Base-by-base conservation (phyloP, 2,888 invertebrate species). In the Platynereis dumerilii region DNA sequence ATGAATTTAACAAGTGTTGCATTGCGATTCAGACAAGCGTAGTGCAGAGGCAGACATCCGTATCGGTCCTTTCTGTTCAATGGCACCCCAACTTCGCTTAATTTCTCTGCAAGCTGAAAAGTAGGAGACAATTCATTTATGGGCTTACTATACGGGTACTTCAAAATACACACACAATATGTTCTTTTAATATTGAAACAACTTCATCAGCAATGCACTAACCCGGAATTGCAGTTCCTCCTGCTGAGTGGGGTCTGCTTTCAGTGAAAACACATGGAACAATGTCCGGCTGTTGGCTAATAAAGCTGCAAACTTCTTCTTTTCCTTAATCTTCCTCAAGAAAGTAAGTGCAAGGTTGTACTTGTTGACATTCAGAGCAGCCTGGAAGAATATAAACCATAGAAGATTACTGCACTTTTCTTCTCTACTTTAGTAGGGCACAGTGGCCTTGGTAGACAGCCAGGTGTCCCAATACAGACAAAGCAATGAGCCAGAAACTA, bases 311-410 rank as follows among this genome's bases (percentile, higher is more conserved):
- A 81, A 69, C 55, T 76, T 72, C 53, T 67, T 70, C 5, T 69
- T 61, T 34, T 78, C 76, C 42, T 77, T 78, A 1, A 81, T 78
- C 53, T 78, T 76, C 44, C 81, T 75, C 53, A 86, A 74, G 26
- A 86, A 74, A 42, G 84, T 83, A 59, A 84, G 70, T 17, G 84
- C 85, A 39, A 86, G 76, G 66, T 85, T 82, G 63, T 82, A 83
- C 67, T 85, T 83, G 58, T 78, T 75, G 45, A 83, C 81, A 68
- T 78, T 78, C 48, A 86, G 67, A 1, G 86, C 85, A 62, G 86
- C 84, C 81, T 84, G 71, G 22, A 70, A 73, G 17, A 15, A 54
- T 1, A 20, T 15, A 20, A 27, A 29, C n/a, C n/a, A n/a, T n/a
- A n/a, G n/a, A n/a, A n/a, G n/a, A n/a, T n/a, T n/a, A n/a, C n/a